Conservation (phyloP, 2,888 invertebrate genomes). For the Masnerella sp. region DNA sequence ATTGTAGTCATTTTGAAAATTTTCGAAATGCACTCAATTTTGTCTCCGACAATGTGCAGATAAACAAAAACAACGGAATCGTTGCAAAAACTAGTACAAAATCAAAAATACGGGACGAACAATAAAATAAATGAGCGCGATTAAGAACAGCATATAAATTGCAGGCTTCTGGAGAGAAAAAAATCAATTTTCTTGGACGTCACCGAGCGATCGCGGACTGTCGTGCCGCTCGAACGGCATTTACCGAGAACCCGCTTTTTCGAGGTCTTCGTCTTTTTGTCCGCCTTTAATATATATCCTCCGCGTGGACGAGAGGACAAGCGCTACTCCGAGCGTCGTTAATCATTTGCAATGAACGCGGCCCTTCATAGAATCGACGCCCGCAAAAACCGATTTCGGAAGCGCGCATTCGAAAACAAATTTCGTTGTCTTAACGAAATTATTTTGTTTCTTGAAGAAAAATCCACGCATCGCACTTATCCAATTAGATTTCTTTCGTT, state of each 20-base stretch:
- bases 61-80: too few relatives aligned
- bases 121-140: too few relatives aligned
- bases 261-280: conserved; percentile 60
- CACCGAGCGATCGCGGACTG: conserved; percentile 48
- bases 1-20: too few relatives aligned
- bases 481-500: too few relatives aligned
- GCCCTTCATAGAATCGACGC: conserved; percentile 45
- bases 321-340: conserved; percentile 51
- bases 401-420: conserved; percentile 34
- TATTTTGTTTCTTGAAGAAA: conserved; percentile 23
- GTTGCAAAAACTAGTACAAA: too few relatives aligned
- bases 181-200: conserved; percentile 58
- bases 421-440: conserved; percentile 37
- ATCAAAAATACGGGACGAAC: too few relatives aligned
- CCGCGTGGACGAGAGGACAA: conserved; percentile 46
- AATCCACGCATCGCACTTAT: too few relatives aligned
- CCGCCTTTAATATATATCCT: conserved; percentile 57
- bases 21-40: too few relatives aligned
- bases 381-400: conserved; percentile 42
- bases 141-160: too few relatives aligned
- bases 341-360: conserved; percentile 56
- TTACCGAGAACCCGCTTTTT: conserved; percentile 58
- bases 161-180: too few relatives aligned
- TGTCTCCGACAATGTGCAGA: too few relatives aligned
- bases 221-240: conserved; percentile 51